A percentile compares a stretch with the other conserved stretches of the same genome.
Conservation (phyloP, 2,888 invertebrate genomes). For the Gandaritis pyraliata region DNA sequence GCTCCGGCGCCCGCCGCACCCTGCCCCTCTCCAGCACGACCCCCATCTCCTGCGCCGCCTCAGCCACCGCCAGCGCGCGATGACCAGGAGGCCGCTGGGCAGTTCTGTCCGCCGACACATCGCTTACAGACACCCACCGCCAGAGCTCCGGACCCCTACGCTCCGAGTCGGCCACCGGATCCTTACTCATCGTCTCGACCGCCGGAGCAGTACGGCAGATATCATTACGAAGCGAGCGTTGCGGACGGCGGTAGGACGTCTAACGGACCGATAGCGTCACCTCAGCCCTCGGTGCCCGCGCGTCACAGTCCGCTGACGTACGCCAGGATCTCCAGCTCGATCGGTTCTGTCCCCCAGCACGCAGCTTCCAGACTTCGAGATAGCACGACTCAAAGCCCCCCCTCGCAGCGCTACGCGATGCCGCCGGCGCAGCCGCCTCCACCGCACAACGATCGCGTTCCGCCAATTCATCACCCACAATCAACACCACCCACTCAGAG, state of each 20-base stretch:
- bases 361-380: slow-evolving; percentile 67
- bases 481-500: slow-evolving; percentile 60
- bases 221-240: slow-evolving; percentile 67
- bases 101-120: slow-evolving; percentile 59
- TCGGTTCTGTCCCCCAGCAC: slow-evolving; percentile 70
- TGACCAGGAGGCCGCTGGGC: slow-evolving; percentile 46
- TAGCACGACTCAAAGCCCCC: slow-evolving; percentile 63
- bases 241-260: slow-evolving; percentile 63
- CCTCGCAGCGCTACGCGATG: slow-evolving; percentile 67
- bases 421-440: slow-evolving; percentile 67
- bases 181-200: slow-evolving; percentile 71
- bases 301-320: slow-evolving; percentile 76
- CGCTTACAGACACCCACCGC: slow-evolving; percentile 69
- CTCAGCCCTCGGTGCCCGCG: slow-evolving; percentile 67
- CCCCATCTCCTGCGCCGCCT: slow-evolving; percentile 59
- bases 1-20: slow-evolving; percentile 69
- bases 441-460: slow-evolving; percentile 76
- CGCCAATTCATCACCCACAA: slow-evolving; percentile 78
- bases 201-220: slow-evolving; percentile 68
- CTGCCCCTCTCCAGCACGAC: slow-evolving; percentile 71
- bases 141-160: slow-evolving; percentile 69
- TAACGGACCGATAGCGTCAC: slow-evolving; percentile 63
- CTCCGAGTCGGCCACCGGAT: slow-evolving; percentile 70
- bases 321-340: slow-evolving; percentile 66
- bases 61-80: slow-evolving; percentile 53